These are phyloP conservation scores for Lapara coniferarum DNA, from an alignment of 2,888 invertebrate genomes.

Conservation along the genomic window DNA sequence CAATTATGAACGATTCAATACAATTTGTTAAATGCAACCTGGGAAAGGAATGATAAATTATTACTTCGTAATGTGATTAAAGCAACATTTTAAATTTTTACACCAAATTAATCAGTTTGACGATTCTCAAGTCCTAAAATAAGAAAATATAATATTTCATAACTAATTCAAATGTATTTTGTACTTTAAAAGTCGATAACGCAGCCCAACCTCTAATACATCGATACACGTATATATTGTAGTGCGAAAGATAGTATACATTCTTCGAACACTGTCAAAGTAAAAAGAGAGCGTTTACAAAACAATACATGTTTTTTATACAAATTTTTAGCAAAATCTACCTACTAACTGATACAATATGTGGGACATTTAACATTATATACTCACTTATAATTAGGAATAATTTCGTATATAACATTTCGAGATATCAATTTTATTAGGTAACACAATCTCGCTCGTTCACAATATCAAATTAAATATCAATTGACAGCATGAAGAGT, in stretches of 20 bases:
- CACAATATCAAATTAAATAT: conserved; percentile 42
- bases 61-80: too few relatives aligned
- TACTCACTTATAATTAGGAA: conserved; percentile 40
- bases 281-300: conserved; percentile 30
- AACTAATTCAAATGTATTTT: background rate
- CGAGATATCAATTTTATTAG: conserved; percentile 45
- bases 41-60: too few relatives aligned
- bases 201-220: background rate
- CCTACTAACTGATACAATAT: conserved; percentile 26
- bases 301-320: conserved; percentile 44
- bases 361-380: conserved; percentile 11
- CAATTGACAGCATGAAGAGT: conserved; percentile 46
- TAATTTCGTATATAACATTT: conserved; percentile 44
- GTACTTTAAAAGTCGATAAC: conserved; percentile 13
- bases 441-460: conserved; percentile 42
- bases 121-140: background rate
- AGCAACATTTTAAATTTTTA: too few relatives aligned
- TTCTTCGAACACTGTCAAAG: conserved; percentile 19
- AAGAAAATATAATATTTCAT: background rate
- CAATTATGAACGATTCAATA: too few relatives aligned
- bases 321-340: conserved; percentile 52
- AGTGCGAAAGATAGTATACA: conserved; percentile 19
- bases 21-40: too few relatives aligned
- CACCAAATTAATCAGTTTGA: background rate
- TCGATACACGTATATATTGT: conserved; percentile 5